Evolutionary conservation across 92 coral and sea anemone species (phyloP).

Genomic region (Palythoa heliodiscus): DNA sequence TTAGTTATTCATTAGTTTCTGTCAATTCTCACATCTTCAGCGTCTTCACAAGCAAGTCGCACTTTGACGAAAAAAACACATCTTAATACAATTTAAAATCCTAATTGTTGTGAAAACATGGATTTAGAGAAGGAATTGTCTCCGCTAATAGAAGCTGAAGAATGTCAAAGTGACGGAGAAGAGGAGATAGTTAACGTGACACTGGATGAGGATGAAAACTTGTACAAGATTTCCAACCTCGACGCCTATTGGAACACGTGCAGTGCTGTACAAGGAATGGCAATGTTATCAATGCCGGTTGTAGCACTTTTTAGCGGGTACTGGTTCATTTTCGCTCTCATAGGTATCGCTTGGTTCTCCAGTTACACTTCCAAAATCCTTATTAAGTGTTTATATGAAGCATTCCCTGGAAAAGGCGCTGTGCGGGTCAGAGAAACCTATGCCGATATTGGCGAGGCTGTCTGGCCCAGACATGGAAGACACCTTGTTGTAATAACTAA

Average conservation of each 20-base stretch:
- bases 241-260: slow-evolving; percentile 87
- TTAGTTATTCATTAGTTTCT: neutral
- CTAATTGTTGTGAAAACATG: slow-evolving; percentile 28
- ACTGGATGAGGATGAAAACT: slow-evolving; percentile 41
- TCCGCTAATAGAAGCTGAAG: neutral
- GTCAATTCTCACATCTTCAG: neutral
- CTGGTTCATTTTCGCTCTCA: slow-evolving; percentile 63
- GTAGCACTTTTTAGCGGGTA: slow-evolving; percentile 68
- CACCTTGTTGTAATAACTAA: slow-evolving; percentile 64
- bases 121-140: slow-evolving; percentile 6
- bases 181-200: slow-evolving; percentile 4
- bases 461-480: slow-evolving; percentile 74
- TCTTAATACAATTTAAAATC: neutral
- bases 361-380: slow-evolving; percentile 66
- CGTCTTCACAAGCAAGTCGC: neutral
- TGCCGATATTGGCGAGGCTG: slow-evolving; percentile 77
- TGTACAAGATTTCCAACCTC: slow-evolving; percentile 69
- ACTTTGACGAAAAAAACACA: neutral
- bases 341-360: slow-evolving; percentile 59
- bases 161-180: neutral
- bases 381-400: slow-evolving; percentile 62
- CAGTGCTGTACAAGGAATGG: slow-evolving; percentile 74
- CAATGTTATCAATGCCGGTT: slow-evolving; percentile 64
- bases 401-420: slow-evolving; percentile 48
- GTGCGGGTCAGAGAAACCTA: slow-evolving; percentile 64